Evolutionary conservation across 2,888 invertebrate species (phyloP), one percentile per base, ranked within the genome.

Genomic region (Anaspis maculata): DNA sequence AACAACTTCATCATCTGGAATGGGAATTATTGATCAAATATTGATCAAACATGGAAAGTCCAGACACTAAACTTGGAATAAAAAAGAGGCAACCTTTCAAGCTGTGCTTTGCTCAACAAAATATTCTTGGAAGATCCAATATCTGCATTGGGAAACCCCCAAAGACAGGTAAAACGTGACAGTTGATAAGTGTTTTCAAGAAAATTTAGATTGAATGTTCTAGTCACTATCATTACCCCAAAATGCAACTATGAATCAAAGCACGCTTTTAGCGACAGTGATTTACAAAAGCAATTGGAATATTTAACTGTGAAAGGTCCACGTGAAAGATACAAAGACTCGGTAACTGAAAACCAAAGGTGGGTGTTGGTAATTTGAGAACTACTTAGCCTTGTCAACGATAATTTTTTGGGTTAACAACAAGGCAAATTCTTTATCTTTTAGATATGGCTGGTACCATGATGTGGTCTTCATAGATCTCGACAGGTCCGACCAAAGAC

Each of bases 1-100:
- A 23, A 94, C 77, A 3, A 81, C 83, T 67, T 95, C 91, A 64
- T 90, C 86, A 69, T 97, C 96, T 80, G 61, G 6, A 54, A 46
- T 21, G 32, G 31, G 9, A 9, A 6, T 14, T 51, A 55, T 52
- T 48, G 52, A 45, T 49, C 44, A 46, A 50, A 49, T 48, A 44
- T 32, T 15, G 27, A 32, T 5, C 27, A 46, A 23, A 32, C 26
- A 15, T n/a, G n/a, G n/a, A 30, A 41, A 15, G 14, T 32, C n/a
- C 26, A 37, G 27, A 25, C 40, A 16, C 36, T n/a, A n/a, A n/a
- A n/a, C n/a, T n/a, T n/a, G n/a, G n/a, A n/a, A n/a, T n/a, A n/a
- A n/a, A n/a, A n/a, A 10, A 49, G 46, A 23, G 26, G 26, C 36
- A 42, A 32, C 57, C 59, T 7, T 63, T 66, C 39, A 59, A 62